Evolutionary conservation across 2,888 invertebrate genomes (phyloP).

Genomic region (Dynastes hyllus): DNA sequence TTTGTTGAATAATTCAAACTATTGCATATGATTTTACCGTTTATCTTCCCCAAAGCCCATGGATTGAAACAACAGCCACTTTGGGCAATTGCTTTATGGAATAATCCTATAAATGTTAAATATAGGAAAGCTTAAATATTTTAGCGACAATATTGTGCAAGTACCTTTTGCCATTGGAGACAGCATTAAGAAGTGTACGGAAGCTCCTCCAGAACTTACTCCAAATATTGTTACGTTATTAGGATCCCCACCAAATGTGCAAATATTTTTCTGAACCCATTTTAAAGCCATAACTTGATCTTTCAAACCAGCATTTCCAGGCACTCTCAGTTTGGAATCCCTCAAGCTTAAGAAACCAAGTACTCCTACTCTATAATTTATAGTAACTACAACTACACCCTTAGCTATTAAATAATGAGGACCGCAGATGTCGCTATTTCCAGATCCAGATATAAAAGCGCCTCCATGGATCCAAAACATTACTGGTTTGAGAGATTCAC

Average conservation of each 20-base stretch:
- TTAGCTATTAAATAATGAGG: slow-evolving; percentile 67
- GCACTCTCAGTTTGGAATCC: slow-evolving; percentile 71
- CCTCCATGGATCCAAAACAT: slow-evolving; percentile 72
- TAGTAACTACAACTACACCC: slow-evolving; percentile 67
- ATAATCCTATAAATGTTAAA: slow-evolving; percentile 42
- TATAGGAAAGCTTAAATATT: neutral
- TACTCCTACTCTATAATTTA: slow-evolving; percentile 64
- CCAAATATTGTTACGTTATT: slow-evolving; percentile 74
- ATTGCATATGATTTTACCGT: slow-evolving; percentile 38
- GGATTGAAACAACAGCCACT: slow-evolving; percentile 51
- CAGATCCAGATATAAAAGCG: slow-evolving; percentile 66
- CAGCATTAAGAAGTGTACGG: slow-evolving; percentile 71
- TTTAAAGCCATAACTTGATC: slow-evolving; percentile 73
- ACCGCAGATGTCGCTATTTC: slow-evolving; percentile 64
- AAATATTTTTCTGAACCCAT: slow-evolving; percentile 73
- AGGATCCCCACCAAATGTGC: slow-evolving; percentile 72
- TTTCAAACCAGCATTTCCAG: slow-evolving; percentile 74
- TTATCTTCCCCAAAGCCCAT: slow-evolving; percentile 41
- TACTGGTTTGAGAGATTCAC: slow-evolving; percentile 61
- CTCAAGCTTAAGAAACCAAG: slow-evolving; percentile 71
- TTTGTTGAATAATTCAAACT: slow-evolving; percentile 23
- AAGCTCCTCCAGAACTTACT: slow-evolving; percentile 73
- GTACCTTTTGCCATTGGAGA: slow-evolving; percentile 69
- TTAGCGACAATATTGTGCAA: too few species aligned
- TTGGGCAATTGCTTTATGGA: slow-evolving; percentile 56